Conservation (phyloP, 2,113 vertebrate genomes). For the Ifrita kowaldi region DNA sequence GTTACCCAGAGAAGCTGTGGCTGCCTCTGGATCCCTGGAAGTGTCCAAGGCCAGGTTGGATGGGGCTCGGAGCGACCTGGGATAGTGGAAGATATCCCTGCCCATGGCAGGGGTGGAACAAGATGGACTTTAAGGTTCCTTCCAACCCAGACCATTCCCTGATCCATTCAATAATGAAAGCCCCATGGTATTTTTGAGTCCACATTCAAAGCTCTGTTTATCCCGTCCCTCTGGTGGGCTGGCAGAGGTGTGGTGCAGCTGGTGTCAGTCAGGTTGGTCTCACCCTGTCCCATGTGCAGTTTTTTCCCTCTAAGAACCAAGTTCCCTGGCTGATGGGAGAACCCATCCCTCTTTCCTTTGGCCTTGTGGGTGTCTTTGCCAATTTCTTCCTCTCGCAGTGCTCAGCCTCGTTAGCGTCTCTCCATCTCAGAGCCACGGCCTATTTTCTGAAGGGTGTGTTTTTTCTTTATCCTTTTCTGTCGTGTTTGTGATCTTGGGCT, state of each 20-base stretch:
- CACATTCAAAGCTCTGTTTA: fast-evolving
- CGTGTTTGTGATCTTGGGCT: neutral
- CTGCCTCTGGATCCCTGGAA: neutral
- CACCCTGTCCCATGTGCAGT: fast-evolving
- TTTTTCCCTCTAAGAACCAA: neutral
- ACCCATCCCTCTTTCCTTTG: neutral
- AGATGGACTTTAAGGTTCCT: neutral
- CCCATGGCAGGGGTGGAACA: neutral
- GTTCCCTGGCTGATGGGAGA: neutral
- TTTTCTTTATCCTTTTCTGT: neutral
- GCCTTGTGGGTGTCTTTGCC: neutral
- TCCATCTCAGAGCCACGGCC: fast-evolving
- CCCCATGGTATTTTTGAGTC: fast-evolving
- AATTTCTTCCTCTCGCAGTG: neutral
- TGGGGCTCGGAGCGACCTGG: fast-evolving
- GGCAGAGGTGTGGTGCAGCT: neutral
- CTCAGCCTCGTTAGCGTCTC: fast-evolving
- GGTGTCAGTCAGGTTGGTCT: neutral
- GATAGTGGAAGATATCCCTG: fast-evolving
- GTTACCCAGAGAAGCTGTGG: neutral
- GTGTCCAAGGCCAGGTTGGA: neutral
- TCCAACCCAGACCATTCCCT: neutral
- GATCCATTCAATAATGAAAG: neutral
- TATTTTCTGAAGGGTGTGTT: fast-evolving
- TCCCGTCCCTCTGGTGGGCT: fast-evolving